These are phyloP conservation scores for Nycticebus coucang DNA, from an alignment of 2,113 vertebrate species.

Conservation along the genomic window DNA sequence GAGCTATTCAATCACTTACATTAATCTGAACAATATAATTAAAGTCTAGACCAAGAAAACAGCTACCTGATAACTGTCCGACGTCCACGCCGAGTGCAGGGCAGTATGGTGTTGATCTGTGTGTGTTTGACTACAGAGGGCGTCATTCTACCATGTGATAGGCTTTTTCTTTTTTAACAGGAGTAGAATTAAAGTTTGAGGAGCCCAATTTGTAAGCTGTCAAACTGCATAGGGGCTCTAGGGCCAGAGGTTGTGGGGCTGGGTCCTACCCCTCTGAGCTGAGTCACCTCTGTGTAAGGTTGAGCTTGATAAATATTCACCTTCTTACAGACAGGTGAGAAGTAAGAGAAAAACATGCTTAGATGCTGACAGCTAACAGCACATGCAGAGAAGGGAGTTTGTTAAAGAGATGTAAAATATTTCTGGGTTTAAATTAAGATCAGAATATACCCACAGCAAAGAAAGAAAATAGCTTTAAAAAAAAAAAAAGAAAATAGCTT, in stretches of 20 bases:
- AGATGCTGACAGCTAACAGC: neutral
- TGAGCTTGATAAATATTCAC: neutral
- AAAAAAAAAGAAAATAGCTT: neutral
- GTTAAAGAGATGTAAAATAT: neutral
- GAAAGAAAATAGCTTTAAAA: neutral
- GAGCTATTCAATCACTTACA: neutral
- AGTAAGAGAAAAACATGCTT: accelerated
- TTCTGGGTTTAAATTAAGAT: conserved; percentile 25
- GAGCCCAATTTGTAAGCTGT: neutral
- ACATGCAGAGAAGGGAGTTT: too few species aligned
- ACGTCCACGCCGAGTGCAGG: neutral
- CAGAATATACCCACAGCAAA: neutral
- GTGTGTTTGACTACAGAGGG: neutral
- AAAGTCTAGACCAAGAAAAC: neutral
- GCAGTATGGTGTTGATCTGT: neutral
- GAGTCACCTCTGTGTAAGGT: accelerated
- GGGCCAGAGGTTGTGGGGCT: accelerated
- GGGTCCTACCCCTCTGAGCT: neutral
- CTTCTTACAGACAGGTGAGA: neutral
- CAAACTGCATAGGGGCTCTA: neutral
- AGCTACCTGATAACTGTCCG: neutral
- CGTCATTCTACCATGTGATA: neutral
- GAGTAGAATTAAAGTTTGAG: neutral
- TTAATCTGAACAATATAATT: neutral
- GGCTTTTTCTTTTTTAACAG: neutral